Evolutionary conservation across 2,113 vertebrate genomes (phyloP).

Genomic region (Saccopteryx bilineata): DNA sequence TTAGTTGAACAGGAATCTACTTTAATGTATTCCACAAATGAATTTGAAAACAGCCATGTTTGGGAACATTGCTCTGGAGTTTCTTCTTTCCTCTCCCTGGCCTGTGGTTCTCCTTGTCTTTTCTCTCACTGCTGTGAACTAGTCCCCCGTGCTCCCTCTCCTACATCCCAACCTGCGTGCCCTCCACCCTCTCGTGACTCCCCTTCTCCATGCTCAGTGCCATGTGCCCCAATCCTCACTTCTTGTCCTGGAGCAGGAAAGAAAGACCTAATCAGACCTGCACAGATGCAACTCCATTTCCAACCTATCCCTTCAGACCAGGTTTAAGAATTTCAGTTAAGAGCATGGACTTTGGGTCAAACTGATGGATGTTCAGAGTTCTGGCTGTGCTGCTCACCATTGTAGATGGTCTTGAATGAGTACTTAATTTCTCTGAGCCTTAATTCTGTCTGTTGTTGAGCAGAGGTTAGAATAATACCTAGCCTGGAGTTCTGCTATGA

Average conservation of each 20-base stretch:
- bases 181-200: accelerated
- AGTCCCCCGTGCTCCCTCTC: neutral
- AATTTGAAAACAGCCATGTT: neutral
- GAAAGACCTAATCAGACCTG: neutral
- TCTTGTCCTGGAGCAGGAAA: neutral
- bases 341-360: neutral
- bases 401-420: neutral
- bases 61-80: conserved; percentile 8
- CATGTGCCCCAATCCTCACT: neutral
- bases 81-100: neutral
- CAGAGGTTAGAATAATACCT: neutral
- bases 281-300: neutral
- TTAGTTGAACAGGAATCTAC: neutral
- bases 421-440: conserved; percentile 36
- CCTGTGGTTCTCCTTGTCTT: neutral
- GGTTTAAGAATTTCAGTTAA: neutral
- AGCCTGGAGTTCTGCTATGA: neutral
- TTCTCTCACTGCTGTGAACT: neutral
- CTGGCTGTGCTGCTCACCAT: neutral
- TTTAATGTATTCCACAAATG: neutral
- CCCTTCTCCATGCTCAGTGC: neutral
- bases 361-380: neutral
- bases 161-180: neutral
- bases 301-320: neutral
- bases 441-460: neutral